Conservation (phyloP, 2,113 vertebrate genomes). For the Leptosomus discolor region DNA sequence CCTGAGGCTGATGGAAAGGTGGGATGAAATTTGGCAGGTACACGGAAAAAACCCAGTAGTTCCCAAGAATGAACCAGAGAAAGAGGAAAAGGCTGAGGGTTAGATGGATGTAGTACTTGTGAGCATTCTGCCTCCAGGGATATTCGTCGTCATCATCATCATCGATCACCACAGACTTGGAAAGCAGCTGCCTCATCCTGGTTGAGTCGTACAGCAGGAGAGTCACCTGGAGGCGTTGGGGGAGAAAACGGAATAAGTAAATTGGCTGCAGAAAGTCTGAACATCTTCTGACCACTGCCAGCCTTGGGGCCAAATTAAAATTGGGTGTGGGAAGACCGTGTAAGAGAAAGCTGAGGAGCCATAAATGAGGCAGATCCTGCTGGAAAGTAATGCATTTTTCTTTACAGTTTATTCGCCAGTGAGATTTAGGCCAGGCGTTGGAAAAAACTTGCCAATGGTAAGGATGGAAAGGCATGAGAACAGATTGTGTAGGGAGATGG, state of each 20-base stretch:
- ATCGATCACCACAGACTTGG: constrained; percentile 73
- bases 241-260: background rate
- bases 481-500: constrained; percentile 1
- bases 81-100: constrained; percentile 73
- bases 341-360: background rate
- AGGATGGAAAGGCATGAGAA: background rate
- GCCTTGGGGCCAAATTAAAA: background rate
- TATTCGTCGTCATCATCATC: constrained; percentile 62
- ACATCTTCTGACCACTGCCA: background rate
- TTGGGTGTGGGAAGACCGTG: background rate
- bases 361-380: background rate
- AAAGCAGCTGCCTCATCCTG: constrained; percentile 69
- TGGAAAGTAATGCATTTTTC: background rate
- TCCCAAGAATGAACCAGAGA: constrained; percentile 74
- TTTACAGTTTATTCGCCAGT: background rate
- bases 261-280: background rate
- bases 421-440: background rate
- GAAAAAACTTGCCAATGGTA: background rate
- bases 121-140: constrained; percentile 73
- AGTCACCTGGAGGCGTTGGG: constrained; percentile 47
- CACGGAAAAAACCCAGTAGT: constrained; percentile 74
- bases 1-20: constrained; percentile 72
- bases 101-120: constrained; percentile 70
- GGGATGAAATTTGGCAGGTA: constrained; percentile 72
- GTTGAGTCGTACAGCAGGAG: constrained; percentile 70